These are phyloP conservation scores for Macaria liturata DNA, from an alignment of 2,888 invertebrate species.

Conservation along the genomic window DNA sequence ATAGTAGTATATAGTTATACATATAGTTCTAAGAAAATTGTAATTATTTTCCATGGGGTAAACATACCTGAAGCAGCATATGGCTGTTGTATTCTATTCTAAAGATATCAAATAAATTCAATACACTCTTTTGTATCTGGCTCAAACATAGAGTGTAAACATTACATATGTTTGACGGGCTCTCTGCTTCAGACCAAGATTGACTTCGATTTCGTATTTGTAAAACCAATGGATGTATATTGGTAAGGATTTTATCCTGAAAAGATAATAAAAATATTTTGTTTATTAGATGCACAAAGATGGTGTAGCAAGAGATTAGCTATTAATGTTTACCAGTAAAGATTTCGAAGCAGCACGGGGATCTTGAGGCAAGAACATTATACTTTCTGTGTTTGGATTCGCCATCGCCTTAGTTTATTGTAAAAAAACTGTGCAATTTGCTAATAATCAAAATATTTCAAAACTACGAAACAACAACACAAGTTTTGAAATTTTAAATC, in stretches of 20 bases:
- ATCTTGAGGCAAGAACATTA: constrained; percentile 40
- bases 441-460: too few species aligned
- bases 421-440: too few species aligned
- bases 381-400: too few species aligned
- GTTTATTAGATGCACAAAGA: not conserved
- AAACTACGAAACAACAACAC: too few species aligned
- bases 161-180: constrained; percentile 49
- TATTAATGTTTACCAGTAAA: constrained; percentile 49
- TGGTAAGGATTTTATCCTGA: constrained; percentile 55
- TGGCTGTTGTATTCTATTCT: constrained; percentile 57
- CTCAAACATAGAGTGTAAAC: constrained; percentile 65
- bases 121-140: constrained; percentile 69
- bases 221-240: constrained; percentile 55
- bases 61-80: constrained; percentile 54
- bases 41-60: too few species aligned
- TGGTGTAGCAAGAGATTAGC: too few species aligned
- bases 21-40: too few species aligned
- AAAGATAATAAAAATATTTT: too few species aligned
- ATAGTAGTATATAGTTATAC: too few species aligned
- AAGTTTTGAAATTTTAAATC: too few species aligned
- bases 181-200: constrained; percentile 32
- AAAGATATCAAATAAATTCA: constrained; percentile 64
- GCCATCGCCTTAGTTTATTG: too few species aligned
- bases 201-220: constrained; percentile 52
- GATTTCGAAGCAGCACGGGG: constrained; percentile 52